Evolutionary conservation across 2,888 invertebrate genomes (phyloP).

Genomic region (Trachelus tabidus): DNA sequence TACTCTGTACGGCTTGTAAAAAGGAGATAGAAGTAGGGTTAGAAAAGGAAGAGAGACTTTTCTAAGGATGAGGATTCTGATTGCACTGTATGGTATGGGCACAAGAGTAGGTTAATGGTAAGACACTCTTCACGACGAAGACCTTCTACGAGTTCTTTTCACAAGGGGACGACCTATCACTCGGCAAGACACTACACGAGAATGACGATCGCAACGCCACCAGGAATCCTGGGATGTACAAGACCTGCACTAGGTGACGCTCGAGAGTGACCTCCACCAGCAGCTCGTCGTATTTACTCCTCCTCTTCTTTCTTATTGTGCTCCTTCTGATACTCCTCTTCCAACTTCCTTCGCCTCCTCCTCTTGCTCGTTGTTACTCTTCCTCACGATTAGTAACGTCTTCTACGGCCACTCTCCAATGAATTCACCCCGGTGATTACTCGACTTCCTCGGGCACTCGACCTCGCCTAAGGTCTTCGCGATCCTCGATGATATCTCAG

Average conservation of each 20-base stretch:
- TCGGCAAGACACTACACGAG: background rate
- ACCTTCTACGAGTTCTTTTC: background rate
- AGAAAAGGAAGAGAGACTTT: background rate
- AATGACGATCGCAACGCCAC: background rate
- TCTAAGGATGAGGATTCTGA: background rate
- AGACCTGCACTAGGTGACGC: slow-evolving; percentile 30
- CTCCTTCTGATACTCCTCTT: background rate
- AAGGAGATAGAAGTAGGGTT: background rate
- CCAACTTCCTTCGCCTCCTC: background rate
- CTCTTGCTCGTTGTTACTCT: background rate
- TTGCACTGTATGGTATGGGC: background rate
- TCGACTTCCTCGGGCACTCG: background rate
- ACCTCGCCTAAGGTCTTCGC: slow-evolving; percentile 5
- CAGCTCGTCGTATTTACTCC: background rate
- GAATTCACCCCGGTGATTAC: background rate
- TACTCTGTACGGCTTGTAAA: slow-evolving; percentile 14
- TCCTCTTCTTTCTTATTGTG: slow-evolving; percentile 28
- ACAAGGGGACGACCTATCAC: background rate
- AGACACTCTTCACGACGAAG: background rate
- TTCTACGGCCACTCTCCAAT: background rate
- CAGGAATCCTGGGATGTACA: background rate
- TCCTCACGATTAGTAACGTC: background rate
- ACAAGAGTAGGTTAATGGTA: background rate
- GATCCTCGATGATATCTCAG: slow-evolving; percentile 17
- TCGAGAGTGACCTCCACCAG: slow-evolving; percentile 35